Evolutionary conservation across 2,888 invertebrate genomes (phyloP).

Genomic region (Meiosimyza platycephala): DNA sequence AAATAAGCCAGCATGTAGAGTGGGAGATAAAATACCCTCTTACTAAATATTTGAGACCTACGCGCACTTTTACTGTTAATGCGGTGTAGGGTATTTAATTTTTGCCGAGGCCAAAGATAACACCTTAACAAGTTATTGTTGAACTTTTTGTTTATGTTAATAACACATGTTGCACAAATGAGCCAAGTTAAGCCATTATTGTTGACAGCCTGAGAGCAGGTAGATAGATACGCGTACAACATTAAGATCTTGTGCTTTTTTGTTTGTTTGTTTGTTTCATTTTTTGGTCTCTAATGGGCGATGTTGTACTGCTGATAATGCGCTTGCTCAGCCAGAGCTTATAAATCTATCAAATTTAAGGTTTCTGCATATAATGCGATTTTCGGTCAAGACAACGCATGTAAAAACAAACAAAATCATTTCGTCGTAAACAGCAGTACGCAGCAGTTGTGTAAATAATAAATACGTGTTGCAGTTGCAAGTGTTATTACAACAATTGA

Average conservation of each 20-base stretch:
- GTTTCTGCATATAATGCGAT: background rate
- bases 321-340: background rate
- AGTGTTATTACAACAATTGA: no score
- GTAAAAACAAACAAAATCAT: conserved; percentile 30
- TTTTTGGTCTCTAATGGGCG: no score
- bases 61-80: background rate
- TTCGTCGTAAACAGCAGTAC: conserved; percentile 31
- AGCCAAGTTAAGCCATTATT: conserved; percentile 10
- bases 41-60: background rate
- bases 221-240: background rate
- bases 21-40: no score
- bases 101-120: no score
- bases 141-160: conserved; percentile 7
- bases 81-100: no score
- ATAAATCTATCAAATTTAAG: background rate
- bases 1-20: no score
- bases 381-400: background rate
- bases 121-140: no score
- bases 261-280: background rate
- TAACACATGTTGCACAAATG: background rate
- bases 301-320: background rate
- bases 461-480: conserved; percentile 12
- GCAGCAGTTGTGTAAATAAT: conserved; percentile 33
- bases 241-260: background rate
- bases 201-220: background rate